A percentile compares a stretch with the other conserved stretches of the same genome.
Conservation (phyloP, 2,888 invertebrate species). For the Ophion slaviceki region DNA sequence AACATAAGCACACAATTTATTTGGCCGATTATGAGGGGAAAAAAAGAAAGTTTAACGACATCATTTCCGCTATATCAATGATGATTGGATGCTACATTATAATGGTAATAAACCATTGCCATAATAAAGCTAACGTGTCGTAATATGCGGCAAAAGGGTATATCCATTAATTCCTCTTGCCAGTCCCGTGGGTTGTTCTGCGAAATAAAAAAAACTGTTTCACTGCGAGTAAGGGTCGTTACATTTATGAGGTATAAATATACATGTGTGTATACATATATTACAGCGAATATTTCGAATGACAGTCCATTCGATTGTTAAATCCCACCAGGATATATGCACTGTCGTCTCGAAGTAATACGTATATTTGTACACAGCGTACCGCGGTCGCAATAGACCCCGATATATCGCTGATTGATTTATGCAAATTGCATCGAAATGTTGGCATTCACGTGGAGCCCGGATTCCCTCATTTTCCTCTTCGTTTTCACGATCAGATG, state of each 20-base stretch:
- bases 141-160: not conserved
- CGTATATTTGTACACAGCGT: constrained; percentile 21
- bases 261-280: not conserved
- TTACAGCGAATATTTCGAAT: constrained; percentile 12
- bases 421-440: constrained; percentile 41
- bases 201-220: constrained; percentile 15
- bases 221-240: constrained; percentile 18
- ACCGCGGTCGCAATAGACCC: constrained; percentile 15
- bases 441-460: not conserved
- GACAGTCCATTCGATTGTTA: constrained; percentile 32
- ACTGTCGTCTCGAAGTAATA: not conserved
- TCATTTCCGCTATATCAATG: not conserved
- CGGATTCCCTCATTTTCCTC: constrained; percentile 3
- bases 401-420: constrained; percentile 42
- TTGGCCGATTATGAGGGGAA: not conserved
- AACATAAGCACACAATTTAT: not conserved
- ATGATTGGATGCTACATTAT: constrained; percentile 4
- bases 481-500: not conserved
- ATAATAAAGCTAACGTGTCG: not conserved
- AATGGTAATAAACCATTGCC: not conserved
- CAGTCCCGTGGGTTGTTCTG: not conserved
- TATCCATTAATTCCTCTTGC: constrained; percentile 16
- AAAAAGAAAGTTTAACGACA: constrained; percentile 1
- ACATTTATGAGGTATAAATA: constrained; percentile 15
- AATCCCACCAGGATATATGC: constrained; percentile 25